Conservation (phyloP, 2,113 vertebrate species). For the Hippopotamus amphibius region DNA sequence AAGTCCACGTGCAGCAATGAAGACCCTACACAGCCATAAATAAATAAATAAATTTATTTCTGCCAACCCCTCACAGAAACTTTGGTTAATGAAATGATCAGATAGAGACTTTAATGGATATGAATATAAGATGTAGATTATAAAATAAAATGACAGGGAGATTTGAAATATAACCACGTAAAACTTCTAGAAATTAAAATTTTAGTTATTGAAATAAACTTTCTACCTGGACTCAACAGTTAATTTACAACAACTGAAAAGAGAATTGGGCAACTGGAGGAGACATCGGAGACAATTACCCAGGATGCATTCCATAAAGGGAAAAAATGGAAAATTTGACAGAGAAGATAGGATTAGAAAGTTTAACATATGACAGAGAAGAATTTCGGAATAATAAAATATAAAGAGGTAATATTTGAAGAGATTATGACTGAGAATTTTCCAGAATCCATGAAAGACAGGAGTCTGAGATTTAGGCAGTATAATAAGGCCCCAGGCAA, state of each 20-base stretch:
- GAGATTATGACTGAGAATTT: slow-evolving; percentile 21
- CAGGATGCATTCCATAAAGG: slow-evolving; percentile 8
- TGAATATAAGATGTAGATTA: background rate
- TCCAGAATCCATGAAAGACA: slow-evolving; percentile 1
- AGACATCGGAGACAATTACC: background rate
- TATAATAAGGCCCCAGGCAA: background rate
- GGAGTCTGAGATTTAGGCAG: background rate
- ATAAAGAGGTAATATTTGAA: slow-evolving; percentile 20
- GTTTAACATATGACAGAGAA: background rate
- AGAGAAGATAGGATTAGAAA: background rate
- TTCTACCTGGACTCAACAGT: background rate
- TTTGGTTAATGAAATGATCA: slow-evolving; percentile 30
- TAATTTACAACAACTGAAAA: slow-evolving; percentile 10
- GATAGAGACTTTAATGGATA: background rate
- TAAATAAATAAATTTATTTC: too few species aligned
- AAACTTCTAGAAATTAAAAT: slow-evolving; percentile 29
- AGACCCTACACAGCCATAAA: too few species aligned
- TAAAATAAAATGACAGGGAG: slow-evolving; percentile 20
- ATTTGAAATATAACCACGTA: slow-evolving; percentile 35
- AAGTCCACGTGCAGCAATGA: too few species aligned
- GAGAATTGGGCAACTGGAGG: background rate
- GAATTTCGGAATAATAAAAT: slow-evolving; percentile 30
- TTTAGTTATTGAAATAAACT: slow-evolving; percentile 52
- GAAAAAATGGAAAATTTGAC: background rate
- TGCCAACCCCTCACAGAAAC: background rate